Conservation (phyloP, 1,140 invertebrate species). For the Saccostrea cuccullata region DNA sequence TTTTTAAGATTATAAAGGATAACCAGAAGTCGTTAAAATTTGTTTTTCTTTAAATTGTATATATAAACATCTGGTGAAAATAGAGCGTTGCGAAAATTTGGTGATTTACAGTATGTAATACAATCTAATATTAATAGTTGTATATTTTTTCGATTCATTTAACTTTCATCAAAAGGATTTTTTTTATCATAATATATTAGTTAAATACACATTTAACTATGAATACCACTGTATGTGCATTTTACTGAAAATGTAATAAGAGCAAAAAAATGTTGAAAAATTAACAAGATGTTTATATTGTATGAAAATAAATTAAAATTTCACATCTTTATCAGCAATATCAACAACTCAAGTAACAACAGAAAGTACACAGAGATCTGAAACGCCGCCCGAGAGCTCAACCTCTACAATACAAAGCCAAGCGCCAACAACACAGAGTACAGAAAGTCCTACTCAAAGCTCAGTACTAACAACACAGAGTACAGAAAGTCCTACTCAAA, state of each 20-base stretch:
- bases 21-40: no score
- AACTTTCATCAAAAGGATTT: no score
- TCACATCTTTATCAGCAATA: no score
- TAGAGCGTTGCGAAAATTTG: no score
- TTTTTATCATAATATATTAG: no score
- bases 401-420: background rate
- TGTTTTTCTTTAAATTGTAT: no score
- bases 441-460: background rate
- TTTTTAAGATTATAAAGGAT: no score
- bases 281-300: background rate
- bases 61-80: no score
- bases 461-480: background rate
- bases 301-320: background rate
- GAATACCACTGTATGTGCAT: background rate
- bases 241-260: background rate
- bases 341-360: background rate
- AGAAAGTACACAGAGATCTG: background rate
- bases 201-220: no score
- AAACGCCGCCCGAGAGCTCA: background rate
- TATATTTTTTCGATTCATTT: no score
- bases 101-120: no score
- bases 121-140: no score
- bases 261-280: background rate
- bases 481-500: background rate
- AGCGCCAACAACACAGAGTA: background rate